Base-by-base conservation (phyloP, 2,888 invertebrate genomes). In the Rosalia funebris region DNA sequence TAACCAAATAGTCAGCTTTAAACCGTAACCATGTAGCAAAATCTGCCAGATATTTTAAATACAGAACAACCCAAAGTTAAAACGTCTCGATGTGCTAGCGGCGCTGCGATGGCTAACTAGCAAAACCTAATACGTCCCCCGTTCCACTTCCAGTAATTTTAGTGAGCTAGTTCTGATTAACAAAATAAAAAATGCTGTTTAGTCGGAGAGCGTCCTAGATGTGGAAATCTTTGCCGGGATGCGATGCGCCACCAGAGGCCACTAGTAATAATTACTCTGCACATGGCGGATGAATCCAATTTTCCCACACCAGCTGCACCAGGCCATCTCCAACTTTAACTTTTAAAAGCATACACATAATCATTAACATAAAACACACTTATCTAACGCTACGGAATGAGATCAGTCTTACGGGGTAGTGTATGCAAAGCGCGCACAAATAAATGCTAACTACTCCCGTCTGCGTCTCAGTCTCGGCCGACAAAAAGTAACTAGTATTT, bases 321-420 rank as follows among this genome's bases (percentile, higher is more conserved):
- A 41, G 53, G 50, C 60, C 69, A 71, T 71, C 70, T 69, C 68
- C 63, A 64, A 68, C 68, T 71, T 75, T 71, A 76, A 77, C 75
- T 76, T 77, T 77, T 76, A 78, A 78, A 77, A 76, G 77, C 78
- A 73, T 77, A 77, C 77, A 77, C 73, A 78, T 77, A 77, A 77
- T 77, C 77, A 78, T 78, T 78, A 77, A 77, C 78, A 77, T 78
- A 77, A 78, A 78, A 66, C 71, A 74, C 71, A 75, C 73, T 75
- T 76, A 76, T 76, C 76, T 76, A 72, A 72, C 74, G 67, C 68
- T 63, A 63, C 66, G 68, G 71, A 74, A 75, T 73, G 70, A 73
- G 74, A 75, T 75, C 75, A 75, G 69, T 75, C 73, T 73, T 72
- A 57, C 60, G 55, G 57, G 46, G 14, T 32, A 32, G 15, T 46